phyloP scores from a whole-genome alignment of 2,113 vertebrate species.

The Cyphomyrus plagiostoma region DNA sequence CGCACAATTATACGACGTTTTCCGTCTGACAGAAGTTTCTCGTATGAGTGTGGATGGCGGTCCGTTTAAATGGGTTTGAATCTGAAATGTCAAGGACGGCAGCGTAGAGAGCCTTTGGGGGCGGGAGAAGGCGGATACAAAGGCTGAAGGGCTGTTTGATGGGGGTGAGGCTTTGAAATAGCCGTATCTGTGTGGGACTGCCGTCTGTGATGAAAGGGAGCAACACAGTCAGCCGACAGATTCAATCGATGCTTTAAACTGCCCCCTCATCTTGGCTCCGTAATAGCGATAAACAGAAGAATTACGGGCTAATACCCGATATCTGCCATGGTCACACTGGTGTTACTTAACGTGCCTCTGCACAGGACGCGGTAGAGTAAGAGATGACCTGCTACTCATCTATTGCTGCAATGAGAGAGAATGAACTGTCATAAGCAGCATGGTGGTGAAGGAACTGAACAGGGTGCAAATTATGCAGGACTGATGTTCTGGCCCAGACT shows the following conservation, averaged over 20 bases:
- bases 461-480: background rate
- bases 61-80: constrained; percentile 32
- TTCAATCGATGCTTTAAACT: background rate
- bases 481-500: background rate
- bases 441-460: background rate
- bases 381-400: background rate
- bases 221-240: constrained; percentile 2
- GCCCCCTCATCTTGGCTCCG: background rate
- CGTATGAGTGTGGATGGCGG: background rate
- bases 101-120: constrained; percentile 6
- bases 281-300: background rate
- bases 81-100: constrained; percentile 49
- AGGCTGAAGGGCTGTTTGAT: constrained; percentile 45
- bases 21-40: background rate
- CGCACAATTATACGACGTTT: background rate
- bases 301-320: background rate
- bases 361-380: background rate
- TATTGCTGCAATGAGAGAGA: background rate
- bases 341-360: background rate
- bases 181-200: constrained; percentile 37
- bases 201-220: constrained; percentile 44
- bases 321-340: too few relatives aligned
- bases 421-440: background rate
- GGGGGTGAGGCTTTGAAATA: constrained; percentile 50
- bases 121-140: constrained; percentile 36